These are phyloP conservation scores for Passer montanus DNA, from an alignment of 2,113 vertebrate genomes.

Conservation along the genomic window DNA sequence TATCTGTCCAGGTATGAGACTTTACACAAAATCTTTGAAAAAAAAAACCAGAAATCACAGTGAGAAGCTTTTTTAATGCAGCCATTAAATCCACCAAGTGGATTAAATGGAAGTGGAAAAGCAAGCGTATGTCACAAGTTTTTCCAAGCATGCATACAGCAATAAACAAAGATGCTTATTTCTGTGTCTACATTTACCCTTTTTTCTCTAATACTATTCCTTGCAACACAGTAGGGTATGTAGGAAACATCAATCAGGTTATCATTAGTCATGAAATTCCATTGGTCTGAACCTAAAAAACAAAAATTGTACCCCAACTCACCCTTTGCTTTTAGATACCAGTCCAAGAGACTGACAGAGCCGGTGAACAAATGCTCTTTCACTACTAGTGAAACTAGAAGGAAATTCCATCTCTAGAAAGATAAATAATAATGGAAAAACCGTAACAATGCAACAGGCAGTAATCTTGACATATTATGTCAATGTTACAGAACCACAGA, in stretches of 20 bases:
- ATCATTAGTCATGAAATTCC: background rate
- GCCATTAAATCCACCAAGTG: accelerated
- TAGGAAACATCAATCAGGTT: background rate
- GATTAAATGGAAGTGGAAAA: background rate
- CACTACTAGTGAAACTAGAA: constrained; percentile 85
- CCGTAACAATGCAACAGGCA: accelerated
- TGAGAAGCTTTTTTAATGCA: background rate
- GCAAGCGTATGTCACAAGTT: background rate
- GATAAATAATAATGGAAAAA: background rate
- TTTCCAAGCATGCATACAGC: background rate
- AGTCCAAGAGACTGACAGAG: constrained; percentile 87
- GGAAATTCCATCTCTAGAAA: constrained; percentile 91
- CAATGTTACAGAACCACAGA: accelerated
- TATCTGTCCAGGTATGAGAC: background rate
- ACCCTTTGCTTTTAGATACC: constrained; percentile 92
- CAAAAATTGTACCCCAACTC: constrained; percentile 17
- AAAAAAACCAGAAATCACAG: background rate
- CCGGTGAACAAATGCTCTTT: constrained; percentile 89
- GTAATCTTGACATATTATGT: accelerated
- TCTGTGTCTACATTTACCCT: background rate
- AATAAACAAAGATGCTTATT: background rate
- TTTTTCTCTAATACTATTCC: background rate
- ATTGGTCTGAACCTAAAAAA: background rate
- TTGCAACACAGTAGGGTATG: background rate
- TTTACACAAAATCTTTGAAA: background rate